Conservation (phyloP, 1,140 invertebrate species). For the Sarcophaga bullata region DNA sequence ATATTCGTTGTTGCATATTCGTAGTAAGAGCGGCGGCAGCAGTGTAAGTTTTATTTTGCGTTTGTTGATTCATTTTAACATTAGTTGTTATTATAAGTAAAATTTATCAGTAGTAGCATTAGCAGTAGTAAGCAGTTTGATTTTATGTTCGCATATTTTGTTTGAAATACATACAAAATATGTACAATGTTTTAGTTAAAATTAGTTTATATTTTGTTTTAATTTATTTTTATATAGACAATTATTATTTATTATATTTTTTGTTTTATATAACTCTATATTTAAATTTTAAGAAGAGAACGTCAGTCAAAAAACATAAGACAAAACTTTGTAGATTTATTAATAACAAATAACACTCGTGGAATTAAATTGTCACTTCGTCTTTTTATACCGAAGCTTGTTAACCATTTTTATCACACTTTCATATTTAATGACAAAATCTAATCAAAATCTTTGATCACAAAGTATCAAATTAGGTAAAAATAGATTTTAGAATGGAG, state of each 20-base stretch:
- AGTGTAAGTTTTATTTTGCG: neutral
- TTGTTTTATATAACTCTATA: neutral
- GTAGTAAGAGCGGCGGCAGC: neutral
- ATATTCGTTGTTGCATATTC: neutral
- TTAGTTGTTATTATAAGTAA: neutral
- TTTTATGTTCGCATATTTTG: neutral
- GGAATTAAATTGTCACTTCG: no score
- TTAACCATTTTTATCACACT: no score
- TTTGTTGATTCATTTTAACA: neutral
- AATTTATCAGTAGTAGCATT: neutral
- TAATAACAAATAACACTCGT: no score
- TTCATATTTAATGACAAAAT: no score
- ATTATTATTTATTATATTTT: neutral
- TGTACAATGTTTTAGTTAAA: constrained; percentile 17
- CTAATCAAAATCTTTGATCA: no score
- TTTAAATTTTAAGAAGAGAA: no score
- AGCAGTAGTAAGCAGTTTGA: neutral
- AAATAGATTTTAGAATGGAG: no score
- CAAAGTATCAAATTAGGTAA: no score
- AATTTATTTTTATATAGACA: neutral
- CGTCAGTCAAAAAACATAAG: no score
- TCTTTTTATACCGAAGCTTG: no score
- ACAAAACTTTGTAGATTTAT: no score
- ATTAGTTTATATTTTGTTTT: constrained; percentile 18
- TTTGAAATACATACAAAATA: constrained; percentile 4